phyloP scores from a whole-genome alignment of 2,797 vertebrate genomes.

The Epinephelus coioides region DNA sequence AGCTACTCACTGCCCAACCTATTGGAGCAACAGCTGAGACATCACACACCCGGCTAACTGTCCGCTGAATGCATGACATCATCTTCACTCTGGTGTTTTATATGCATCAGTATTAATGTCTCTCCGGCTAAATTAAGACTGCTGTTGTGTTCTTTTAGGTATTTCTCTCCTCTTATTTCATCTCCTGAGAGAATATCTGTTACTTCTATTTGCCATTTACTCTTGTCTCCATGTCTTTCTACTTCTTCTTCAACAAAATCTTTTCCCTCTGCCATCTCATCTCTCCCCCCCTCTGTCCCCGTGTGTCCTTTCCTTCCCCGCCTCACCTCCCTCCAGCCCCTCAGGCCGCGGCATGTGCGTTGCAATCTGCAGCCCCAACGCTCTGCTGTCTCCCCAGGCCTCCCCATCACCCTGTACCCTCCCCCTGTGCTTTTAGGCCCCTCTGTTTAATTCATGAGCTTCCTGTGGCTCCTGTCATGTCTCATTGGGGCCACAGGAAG shows the following conservation, averaged over 20 bases:
- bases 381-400: conserved; percentile 69
- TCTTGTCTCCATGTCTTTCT: conserved; percentile 20
- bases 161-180: conserved; percentile 19
- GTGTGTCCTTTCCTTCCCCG: conserved; percentile 45
- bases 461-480: conserved; percentile 86
- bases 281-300: conserved; percentile 40
- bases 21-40: conserved; percentile 76
- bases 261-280: conserved; percentile 31
- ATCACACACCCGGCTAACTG: conserved; percentile 60
- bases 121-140: conserved; percentile 47
- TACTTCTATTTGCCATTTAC: background rate
- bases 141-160: conserved; percentile 24
- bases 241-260: conserved; percentile 14
- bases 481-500: conserved; percentile 83
- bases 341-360: conserved; percentile 63
- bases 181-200: background rate
- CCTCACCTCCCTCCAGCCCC: conserved; percentile 56
- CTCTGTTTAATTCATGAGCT: conserved; percentile 89
- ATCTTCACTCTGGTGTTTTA: conserved; percentile 64
- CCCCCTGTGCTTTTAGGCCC: conserved; percentile 84
- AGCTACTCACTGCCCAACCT: conserved; percentile 60
- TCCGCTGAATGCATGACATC: conserved; percentile 74
- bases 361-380: conserved; percentile 70
- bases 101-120: conserved; percentile 53
- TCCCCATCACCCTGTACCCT: conserved; percentile 69